A percentile compares a stretch with the other conserved stretches of the same genome.
These are phyloP conservation scores for Hydroisotoma schaefferi DNA, from an alignment of 2,888 invertebrate genomes.

Conservation along the genomic window DNA sequence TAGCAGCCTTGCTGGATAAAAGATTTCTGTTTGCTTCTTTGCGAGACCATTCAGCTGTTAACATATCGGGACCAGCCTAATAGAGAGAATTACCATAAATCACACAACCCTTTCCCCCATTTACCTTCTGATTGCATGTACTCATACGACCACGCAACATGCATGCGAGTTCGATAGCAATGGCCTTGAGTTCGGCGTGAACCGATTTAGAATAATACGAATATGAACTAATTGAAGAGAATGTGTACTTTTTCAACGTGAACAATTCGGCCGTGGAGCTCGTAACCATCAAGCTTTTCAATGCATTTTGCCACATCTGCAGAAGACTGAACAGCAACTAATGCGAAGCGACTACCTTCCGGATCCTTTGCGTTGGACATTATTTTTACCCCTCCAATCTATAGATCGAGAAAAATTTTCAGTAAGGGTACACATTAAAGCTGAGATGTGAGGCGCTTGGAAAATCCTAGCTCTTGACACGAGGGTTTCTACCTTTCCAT, in stretches of 20 bases:
- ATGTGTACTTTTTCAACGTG: slow-evolving; percentile 30
- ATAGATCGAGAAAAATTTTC: slow-evolving; percentile 15
- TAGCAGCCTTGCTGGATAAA: not conserved
- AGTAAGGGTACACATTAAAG: slow-evolving; percentile 5
- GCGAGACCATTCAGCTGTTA: slow-evolving; percentile 10
- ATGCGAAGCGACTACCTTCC: slow-evolving; percentile 35
- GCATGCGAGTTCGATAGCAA: no score
- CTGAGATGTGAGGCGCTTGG: not conserved
- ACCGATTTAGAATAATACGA: not conserved
- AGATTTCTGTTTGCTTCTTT: not conserved
- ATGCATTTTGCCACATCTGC: slow-evolving; percentile 26
- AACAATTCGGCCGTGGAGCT: slow-evolving; percentile 29
- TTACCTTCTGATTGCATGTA: no score
- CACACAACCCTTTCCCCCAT: no score
- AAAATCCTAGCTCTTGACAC: no score
- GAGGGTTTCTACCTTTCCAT: slow-evolving; percentile 34
- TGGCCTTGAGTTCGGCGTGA: no score
- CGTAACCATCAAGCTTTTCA: slow-evolving; percentile 19
- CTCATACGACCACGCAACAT: no score
- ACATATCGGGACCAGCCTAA: slow-evolving; percentile 11
- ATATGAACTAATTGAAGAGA: not conserved
- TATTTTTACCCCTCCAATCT: slow-evolving; percentile 39
- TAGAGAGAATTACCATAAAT: not conserved
- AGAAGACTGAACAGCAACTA: slow-evolving; percentile 22
- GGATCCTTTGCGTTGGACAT: slow-evolving; percentile 37